Evolutionary conservation across 1,140 invertebrate species (phyloP).

Genomic region (Ylistrum balloti): DNA sequence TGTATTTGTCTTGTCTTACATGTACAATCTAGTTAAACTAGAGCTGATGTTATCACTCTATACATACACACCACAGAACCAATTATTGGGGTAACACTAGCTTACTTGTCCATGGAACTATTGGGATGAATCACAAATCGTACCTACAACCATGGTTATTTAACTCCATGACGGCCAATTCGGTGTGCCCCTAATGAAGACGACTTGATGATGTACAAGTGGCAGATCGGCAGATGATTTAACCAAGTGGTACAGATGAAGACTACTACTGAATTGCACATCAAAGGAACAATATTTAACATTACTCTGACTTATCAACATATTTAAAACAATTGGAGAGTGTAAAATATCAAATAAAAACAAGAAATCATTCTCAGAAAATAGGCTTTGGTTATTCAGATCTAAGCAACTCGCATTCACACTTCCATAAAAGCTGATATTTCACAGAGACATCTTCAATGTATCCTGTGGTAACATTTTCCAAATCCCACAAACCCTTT

Average conservation of each 20-base stretch:
- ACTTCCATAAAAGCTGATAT: slow-evolving; percentile 9
- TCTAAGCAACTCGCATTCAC: slow-evolving; percentile 24
- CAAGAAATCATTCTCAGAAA: background rate
- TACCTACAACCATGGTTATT: slow-evolving; percentile 7
- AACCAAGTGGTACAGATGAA: slow-evolving; percentile 32
- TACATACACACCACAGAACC: background rate
- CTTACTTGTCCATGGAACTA: background rate
- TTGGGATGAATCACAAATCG: background rate
- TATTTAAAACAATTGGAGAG: slow-evolving; percentile 18
- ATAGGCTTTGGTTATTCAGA: slow-evolving; percentile 22
- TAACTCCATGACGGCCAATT: background rate
- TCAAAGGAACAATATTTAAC: slow-evolving; percentile 33
- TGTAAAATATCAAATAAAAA: slow-evolving; percentile 15
- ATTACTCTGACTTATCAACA: background rate
- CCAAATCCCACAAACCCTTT: too few relatives aligned
- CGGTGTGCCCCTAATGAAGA: slow-evolving; percentile 9
- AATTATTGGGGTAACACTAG: background rate
- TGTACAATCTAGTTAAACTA: background rate
- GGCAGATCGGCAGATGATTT: background rate
- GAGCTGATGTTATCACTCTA: background rate
- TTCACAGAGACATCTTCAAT: background rate
- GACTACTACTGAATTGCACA: slow-evolving; percentile 33
- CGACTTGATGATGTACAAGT: background rate
- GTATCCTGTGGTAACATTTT: background rate
- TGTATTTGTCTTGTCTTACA: background rate